Conservation (phyloP, 2,888 invertebrate species). For the Desoria tigrina region DNA sequence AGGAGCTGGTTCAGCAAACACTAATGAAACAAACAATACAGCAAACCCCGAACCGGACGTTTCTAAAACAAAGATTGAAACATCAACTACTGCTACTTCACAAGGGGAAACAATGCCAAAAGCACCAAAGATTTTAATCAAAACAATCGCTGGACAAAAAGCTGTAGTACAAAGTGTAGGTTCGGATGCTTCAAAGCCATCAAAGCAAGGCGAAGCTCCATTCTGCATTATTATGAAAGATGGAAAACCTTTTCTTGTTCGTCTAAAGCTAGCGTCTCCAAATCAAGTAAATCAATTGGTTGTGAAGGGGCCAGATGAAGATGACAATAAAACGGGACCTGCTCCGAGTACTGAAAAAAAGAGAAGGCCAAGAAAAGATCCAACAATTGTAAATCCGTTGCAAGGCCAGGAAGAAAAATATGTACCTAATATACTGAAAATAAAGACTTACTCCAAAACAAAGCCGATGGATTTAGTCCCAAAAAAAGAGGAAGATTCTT, state of each 20-base stretch:
- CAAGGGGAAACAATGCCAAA: neutral
- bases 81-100: neutral
- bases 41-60: no score
- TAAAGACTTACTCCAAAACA: slow-evolving; percentile 34
- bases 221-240: slow-evolving; percentile 39
- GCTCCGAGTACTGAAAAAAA: slow-evolving; percentile 20
- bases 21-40: slow-evolving; percentile 3
- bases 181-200: slow-evolving; percentile 3
- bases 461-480: neutral
- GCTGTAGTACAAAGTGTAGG: slow-evolving; percentile 32
- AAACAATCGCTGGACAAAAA: slow-evolving; percentile 43
- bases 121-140: slow-evolving; percentile 43
- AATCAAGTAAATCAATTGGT: slow-evolving; percentile 14
- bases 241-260: slow-evolving; percentile 44
- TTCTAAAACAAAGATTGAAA: neutral
- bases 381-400: slow-evolving; percentile 6
- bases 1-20: neutral
- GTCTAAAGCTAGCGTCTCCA: slow-evolving; percentile 29
- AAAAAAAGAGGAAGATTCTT: neutral
- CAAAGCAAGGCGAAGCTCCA: slow-evolving; percentile 12
- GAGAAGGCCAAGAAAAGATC: slow-evolving; percentile 37
- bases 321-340: slow-evolving; percentile 10
- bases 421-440: slow-evolving; percentile 12
- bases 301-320: slow-evolving; percentile 10
- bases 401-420: neutral